Base-by-base conservation (phyloP, 2,888 invertebrate species). In the Drosophila falleni region DNA sequence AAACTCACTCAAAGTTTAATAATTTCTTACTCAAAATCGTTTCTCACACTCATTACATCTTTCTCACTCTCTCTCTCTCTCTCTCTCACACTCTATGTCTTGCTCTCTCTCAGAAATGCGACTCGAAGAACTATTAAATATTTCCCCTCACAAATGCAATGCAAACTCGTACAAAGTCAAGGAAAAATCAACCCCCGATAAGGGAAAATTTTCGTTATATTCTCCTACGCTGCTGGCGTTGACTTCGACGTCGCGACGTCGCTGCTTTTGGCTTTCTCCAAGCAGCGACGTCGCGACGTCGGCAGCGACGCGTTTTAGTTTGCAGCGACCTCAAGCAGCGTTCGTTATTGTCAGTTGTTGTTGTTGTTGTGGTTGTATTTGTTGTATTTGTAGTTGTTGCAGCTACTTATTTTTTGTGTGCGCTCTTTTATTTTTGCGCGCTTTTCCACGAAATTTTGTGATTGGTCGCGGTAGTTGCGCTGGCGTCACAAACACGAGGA, bases 381-480 rank as follows among this genome's bases (percentile, higher is more conserved):
- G 55, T 49, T 71, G 77, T 65, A 71, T 70, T 68, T 80, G 87
- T 23, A 55, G 54, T 33, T 53, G 49, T 19, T 58, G 64, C 58
- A 66, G 67, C 78, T 84, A 85, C 76, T 85, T 87, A 86, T 74
- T 80, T 79, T 87, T 85, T 88, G n/a, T 73, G 78, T 75, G 64
- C 62, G 68, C 70, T 78, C 65, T 77, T 86, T 86, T 86, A 78
- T 86, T 87, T 87, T 87, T 89, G 84, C 87, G 87, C 89, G 88
- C 83, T 88, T 89, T 89, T 89, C 84, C 84, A 87, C 85, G 89
- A 85, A 85, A 89, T 89, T 85, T 85, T 87, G 86, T 87, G 86
- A 87, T 87, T 89, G 86, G 86, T 87, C 86, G 89, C 86, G 86
- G 56, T 61, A 68, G 80, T 65, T 76, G 76, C 76, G 78, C 77